Evolutionary conservation across 92 coral and sea anemone species (phyloP).

Genomic region (Siderastrea radians): DNA sequence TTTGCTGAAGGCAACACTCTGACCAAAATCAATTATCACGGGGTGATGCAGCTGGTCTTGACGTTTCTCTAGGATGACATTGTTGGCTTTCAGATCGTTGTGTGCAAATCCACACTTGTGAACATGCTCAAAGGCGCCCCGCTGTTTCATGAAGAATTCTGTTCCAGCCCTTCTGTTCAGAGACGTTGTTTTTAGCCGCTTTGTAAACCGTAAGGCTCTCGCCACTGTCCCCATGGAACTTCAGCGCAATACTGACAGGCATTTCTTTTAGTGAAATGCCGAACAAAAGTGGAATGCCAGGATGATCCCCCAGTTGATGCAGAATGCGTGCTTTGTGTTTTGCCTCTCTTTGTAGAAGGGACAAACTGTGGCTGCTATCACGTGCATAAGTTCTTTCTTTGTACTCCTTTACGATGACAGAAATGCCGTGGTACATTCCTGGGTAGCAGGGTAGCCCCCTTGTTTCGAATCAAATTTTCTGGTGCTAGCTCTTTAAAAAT

Average conservation of each 20-base stretch:
- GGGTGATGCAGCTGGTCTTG: conserved; percentile 30
- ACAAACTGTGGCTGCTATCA: conserved; percentile 8
- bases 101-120: no score
- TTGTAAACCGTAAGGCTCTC: conserved; percentile 26
- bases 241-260: conserved; percentile 34
- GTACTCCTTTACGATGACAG: conserved; percentile 44
- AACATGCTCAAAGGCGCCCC: no score
- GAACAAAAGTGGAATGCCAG: conserved; percentile 53
- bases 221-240: conserved; percentile 48
- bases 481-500: not conserved
- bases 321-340: conserved; percentile 36
- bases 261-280: conserved; percentile 30
- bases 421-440: conserved; percentile 39
- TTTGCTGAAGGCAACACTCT: conserved; percentile 20
- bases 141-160: not conserved
- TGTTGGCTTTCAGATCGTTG: no score
- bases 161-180: conserved; percentile 16
- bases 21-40: conserved; percentile 35
- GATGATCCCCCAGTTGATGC: conserved; percentile 53
- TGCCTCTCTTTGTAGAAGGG: conserved; percentile 23
- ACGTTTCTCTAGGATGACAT: conserved; percentile 36
- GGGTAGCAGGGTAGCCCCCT: conserved; percentile 36
- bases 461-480: conserved; percentile 32
- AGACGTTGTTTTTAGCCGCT: conserved; percentile 11
- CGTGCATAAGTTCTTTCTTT: not conserved